Evolutionary conservation across 53 echinoderm and acorn worm genomes (phyloP).

Genomic region (Henricia sp.): DNA sequence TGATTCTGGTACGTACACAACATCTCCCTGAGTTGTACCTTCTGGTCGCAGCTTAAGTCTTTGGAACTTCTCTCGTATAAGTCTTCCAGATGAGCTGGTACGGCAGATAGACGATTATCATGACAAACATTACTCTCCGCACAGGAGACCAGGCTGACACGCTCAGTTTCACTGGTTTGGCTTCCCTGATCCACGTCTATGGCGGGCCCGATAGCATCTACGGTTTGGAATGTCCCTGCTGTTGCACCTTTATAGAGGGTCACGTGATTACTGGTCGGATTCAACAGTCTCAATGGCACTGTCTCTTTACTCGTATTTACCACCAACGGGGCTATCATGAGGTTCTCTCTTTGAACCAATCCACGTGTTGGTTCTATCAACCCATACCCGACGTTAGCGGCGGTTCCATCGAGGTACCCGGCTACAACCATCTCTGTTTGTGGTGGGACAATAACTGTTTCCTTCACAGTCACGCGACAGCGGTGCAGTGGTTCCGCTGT

Average conservation of each 20-base stretch:
- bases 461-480: slow-evolving; percentile 6
- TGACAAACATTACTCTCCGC: not conserved
- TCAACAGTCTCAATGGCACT: slow-evolving; percentile 36
- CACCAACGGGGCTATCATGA: slow-evolving; percentile 12
- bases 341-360: not conserved
- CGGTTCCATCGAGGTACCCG: slow-evolving; percentile 1
- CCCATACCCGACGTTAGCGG: not conserved
- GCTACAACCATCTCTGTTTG: slow-evolving; percentile 5
- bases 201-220: slow-evolving; percentile 16
- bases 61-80: not conserved
- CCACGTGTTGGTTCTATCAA: slow-evolving; percentile 1
- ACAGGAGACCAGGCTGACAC: not conserved
- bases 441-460: slow-evolving; percentile 2
- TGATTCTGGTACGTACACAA: not conserved
- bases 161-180: no score
- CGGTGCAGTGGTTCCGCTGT: slow-evolving; percentile 1
- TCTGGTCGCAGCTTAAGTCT: not conserved
- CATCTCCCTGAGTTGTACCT: not conserved
- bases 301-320: not conserved
- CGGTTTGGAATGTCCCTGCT: slow-evolving; percentile 32
- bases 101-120: not conserved
- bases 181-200: not conserved
- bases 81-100: not conserved
- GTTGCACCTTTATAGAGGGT: slow-evolving; percentile 40
- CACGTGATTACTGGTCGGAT: slow-evolving; percentile 6